Base-by-base conservation (phyloP, 2,888 invertebrate genomes). In the Luperina testacea region DNA sequence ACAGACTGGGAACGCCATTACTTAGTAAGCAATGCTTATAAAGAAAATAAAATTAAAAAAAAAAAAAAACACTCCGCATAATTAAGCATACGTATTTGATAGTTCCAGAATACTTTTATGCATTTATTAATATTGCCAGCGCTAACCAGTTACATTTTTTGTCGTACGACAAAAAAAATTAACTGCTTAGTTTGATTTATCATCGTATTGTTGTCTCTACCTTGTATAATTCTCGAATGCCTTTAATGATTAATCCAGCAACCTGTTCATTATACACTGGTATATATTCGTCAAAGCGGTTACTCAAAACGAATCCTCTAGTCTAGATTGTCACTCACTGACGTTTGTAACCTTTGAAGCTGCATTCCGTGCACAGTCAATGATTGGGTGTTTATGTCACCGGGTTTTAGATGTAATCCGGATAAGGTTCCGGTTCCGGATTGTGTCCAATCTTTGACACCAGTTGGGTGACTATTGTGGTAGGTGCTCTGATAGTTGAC, bases 331-430 rank as follows among this genome's bases (percentile, higher is more conserved):
- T 45, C n/a, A 32, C 11, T 38, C 79, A 63, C n/a, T 69, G 17
- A n/a, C 59, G 38, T 45, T 51, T 8, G 42, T 1, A 42, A 51
- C 27, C 20, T 61, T 59, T 70, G 48, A 59, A 17, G 13, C 57
- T 24, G 57, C 67, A 80, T 59, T 65, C 48, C 32, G 27, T 48
- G 61, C 20, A 38, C 75, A 45, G 51, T 32, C 48, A 59, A 48
- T 72, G 68, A 80, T 74, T 81, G 68, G 38, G 24, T 68, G 38
- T 48, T 57, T 57, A 38, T 48, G 45, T 32, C 38, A 57, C 38
- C 0, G 8, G 24, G n/a, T 53, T 67, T 73, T 63, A 27, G 51
- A 51, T 80, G 59, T 42, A 51, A 20, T 27, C 53, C 24, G 7
- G 24, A 20, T 38, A 38, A 38, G 2, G 38, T 38, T 20, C 53